A percentile compares a stretch with the other conserved stretches of the same genome.
phyloP scores from a whole-genome alignment of 2,797 vertebrate species.

The Sebastes iracundus region DNA sequence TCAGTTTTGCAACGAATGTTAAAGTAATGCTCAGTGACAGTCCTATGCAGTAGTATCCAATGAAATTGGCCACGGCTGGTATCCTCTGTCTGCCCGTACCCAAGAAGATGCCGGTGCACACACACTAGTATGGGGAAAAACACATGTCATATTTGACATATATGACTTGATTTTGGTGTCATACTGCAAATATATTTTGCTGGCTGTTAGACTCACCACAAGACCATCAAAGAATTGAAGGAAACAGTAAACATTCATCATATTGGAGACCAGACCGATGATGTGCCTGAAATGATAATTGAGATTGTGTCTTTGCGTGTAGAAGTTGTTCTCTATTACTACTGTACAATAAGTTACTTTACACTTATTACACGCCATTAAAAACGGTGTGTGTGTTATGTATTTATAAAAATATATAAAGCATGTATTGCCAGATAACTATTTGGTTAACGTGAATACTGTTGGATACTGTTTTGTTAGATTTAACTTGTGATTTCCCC shows the following conservation, averaged over 20 bases:
- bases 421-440: too few relatives aligned
- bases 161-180: not conserved
- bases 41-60: constrained; percentile 89
- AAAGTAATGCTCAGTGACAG: constrained; percentile 86
- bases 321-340: too few relatives aligned
- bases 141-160: not conserved
- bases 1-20: constrained; percentile 87
- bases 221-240: constrained; percentile 88
- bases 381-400: too few relatives aligned
- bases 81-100: constrained; percentile 92
- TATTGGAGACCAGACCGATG: constrained; percentile 82
- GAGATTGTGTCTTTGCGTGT: not conserved
- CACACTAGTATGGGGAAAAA: constrained; percentile 76
- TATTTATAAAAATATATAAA: too few relatives aligned
- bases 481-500: too few relatives aligned
- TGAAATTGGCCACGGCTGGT: constrained; percentile 88
- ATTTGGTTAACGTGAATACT: too few relatives aligned
- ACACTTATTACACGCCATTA: too few relatives aligned
- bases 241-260: constrained; percentile 83
- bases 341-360: too few relatives aligned
- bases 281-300: constrained; percentile 81
- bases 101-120: constrained; percentile 87
- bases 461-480: too few relatives aligned
- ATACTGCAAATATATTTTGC: not conserved
- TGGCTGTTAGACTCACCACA: constrained; percentile 76